A percentile compares a stretch with the other conserved stretches of the same genome.
Evolutionary conservation across 2,888 invertebrate genomes (phyloP).

Genomic region (Cephonodes hylas): DNA sequence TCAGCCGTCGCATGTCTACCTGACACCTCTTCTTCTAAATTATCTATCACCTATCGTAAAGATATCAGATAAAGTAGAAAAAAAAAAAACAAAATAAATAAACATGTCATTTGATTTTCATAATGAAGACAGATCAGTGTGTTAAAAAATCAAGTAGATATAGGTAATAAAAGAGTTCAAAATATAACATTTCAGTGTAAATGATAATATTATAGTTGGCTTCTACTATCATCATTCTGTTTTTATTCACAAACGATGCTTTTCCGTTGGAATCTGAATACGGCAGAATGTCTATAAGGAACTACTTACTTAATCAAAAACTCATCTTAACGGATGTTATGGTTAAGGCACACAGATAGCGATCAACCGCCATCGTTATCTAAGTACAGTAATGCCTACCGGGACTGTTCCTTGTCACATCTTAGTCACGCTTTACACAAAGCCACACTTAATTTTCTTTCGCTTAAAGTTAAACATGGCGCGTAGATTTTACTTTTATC

Average conservation of each 20-base stretch:
- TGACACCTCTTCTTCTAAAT: slow-evolving; percentile 54
- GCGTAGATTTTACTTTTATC: not conserved
- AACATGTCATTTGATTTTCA: not conserved
- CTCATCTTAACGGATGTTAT: slow-evolving; percentile 18
- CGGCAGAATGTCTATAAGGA: not conserved
- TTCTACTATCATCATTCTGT: not conserved
- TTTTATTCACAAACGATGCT: not conserved
- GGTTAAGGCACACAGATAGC: not conserved
- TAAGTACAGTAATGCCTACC: slow-evolving; percentile 2
- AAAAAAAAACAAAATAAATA: slow-evolving; percentile 4
- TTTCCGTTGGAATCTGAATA: not conserved
- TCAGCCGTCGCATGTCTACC: slow-evolving; percentile 32
- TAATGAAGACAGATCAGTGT: not conserved
- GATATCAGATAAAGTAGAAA: slow-evolving; percentile 19
- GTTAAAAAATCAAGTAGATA: too few species aligned
- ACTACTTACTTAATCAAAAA: not conserved
- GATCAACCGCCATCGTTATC: not conserved
- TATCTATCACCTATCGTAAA: slow-evolving; percentile 70
- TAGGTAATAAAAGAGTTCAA: not conserved
- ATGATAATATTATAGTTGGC: not conserved
- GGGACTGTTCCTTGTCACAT: slow-evolving; percentile 44
- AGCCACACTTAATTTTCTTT: slow-evolving; percentile 58
- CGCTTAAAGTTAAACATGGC: slow-evolving; percentile 45
- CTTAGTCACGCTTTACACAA: slow-evolving; percentile 48
- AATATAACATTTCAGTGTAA: not conserved